Percentiles rank a stretch among this genome's conserved stretches.
These are phyloP conservation scores for Drosophila putrida DNA, from an alignment of 2,888 invertebrate genomes.

Conservation along the genomic window DNA sequence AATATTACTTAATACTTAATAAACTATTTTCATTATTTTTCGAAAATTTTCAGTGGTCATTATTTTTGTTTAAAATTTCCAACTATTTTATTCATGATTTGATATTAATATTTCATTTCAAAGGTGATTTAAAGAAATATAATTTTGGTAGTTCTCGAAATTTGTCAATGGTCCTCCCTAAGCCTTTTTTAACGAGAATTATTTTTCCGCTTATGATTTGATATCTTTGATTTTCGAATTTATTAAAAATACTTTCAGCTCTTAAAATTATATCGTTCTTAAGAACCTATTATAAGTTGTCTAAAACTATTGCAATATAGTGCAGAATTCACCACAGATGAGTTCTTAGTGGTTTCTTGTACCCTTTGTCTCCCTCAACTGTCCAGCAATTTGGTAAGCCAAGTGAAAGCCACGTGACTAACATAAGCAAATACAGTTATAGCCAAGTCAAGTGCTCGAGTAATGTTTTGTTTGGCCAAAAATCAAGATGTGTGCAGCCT, in stretches of 20 bases:
- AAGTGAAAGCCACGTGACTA: constrained; percentile 75
- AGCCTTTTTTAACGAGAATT: not conserved
- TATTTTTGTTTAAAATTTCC: too few species aligned
- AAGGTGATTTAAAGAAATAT: too few species aligned
- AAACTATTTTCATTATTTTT: too few species aligned
- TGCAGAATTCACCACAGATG: constrained; percentile 21
- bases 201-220: not conserved
- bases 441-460: constrained; percentile 64
- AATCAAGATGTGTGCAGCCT: constrained; percentile 70
- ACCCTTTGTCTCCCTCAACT: constrained; percentile 5
- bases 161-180: not conserved
- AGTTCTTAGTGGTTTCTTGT: constrained; percentile 11
- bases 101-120: too few species aligned
- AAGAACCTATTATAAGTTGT: too few species aligned
- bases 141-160: too few species aligned
- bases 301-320: not conserved
- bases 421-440: constrained; percentile 76
- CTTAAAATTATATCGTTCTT: not conserved
- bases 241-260: not conserved
- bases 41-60: too few species aligned
- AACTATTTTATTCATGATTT: too few species aligned
- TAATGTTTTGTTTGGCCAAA: constrained; percentile 78
- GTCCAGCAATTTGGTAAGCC: constrained; percentile 72
- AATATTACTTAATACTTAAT: too few species aligned
- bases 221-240: not conserved